A percentile compares a stretch with the other conserved stretches of the same genome.
Evolutionary conservation across 1,140 invertebrate species (phyloP).

Genomic region (Orchestia grillus): DNA sequence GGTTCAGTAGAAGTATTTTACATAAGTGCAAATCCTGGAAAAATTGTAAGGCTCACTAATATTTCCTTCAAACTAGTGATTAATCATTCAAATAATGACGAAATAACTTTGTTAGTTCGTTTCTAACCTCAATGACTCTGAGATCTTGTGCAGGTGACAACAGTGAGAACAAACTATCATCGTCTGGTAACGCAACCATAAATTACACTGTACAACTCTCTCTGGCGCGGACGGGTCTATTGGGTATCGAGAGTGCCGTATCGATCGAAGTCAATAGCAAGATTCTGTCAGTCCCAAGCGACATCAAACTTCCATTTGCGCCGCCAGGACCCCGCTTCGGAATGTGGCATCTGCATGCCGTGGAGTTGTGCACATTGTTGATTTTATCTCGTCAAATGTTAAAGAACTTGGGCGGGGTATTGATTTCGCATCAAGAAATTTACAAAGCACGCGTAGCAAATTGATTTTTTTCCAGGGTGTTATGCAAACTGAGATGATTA

Average conservation of each 20-base stretch:
- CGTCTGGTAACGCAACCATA: not conserved
- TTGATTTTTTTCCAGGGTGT: not conserved
- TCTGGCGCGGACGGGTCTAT: not conserved
- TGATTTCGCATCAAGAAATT: not conserved
- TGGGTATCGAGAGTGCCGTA: not conserved
- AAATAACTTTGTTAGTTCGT: not conserved
- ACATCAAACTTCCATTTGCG: constrained; percentile 52
- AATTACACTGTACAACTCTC: not conserved
- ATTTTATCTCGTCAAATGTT: not conserved
- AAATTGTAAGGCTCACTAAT: not conserved
- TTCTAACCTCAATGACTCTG: not conserved
- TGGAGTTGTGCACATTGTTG: not conserved
- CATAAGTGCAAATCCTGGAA: not conserved
- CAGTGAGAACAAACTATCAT: not conserved
- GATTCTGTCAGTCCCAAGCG: constrained; percentile 9
- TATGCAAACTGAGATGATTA: not conserved
- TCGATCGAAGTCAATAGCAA: constrained; percentile 23
- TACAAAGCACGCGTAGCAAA: not conserved
- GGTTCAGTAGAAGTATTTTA: not conserved
- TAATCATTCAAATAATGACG: not conserved
- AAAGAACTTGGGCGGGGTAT: not conserved
- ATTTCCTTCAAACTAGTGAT: not conserved
- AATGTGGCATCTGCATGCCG: constrained; percentile 41
- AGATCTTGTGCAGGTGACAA: not conserved
- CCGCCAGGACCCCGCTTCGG: constrained; percentile 3